phyloP scores from a whole-genome alignment of 1,140 invertebrate species.

The Oscheius sp. region DNA sequence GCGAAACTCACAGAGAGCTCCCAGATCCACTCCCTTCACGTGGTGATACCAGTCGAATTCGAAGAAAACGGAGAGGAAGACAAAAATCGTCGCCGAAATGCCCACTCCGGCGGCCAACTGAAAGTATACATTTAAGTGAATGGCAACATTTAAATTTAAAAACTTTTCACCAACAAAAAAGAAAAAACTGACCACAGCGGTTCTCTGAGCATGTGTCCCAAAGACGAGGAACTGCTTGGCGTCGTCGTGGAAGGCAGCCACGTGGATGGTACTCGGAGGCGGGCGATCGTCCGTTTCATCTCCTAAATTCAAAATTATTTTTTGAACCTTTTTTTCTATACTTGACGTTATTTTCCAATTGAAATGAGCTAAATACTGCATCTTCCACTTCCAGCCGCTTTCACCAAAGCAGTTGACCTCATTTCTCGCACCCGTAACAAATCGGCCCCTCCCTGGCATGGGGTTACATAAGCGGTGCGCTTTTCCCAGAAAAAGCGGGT shows the following conservation, averaged over 20 bases:
- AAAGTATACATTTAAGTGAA: conserved; percentile 19
- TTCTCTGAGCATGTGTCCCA: conserved; percentile 47
- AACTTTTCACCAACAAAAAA: conserved; percentile 16
- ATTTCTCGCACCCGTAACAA: no score
- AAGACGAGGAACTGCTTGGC: conserved; percentile 46
- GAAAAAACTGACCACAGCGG: conserved; percentile 46
- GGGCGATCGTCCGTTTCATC: conserved; percentile 49
- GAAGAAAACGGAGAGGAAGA: conserved; percentile 55
- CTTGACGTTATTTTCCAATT: no score
- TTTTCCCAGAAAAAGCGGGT: no score
- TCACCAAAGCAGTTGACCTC: no score
- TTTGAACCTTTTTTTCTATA: no score
- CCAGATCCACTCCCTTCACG: conserved; percentile 50
- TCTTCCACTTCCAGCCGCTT: no score
- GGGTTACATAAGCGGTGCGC: no score
- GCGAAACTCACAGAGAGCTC: conserved; percentile 43
- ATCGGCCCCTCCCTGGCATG: no score
- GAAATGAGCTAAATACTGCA: no score
- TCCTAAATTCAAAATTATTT: no score
- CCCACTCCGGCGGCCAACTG: conserved; percentile 55
- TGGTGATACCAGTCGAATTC: conserved; percentile 61
- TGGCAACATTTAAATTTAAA: not conserved
- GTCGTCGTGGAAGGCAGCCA: conserved; percentile 55
- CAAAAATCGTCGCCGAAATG: conserved; percentile 50
- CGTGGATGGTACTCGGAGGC: conserved; percentile 49